phyloP scores from a whole-genome alignment of 1,140 invertebrate species.

The Drosophila quadrilineata region DNA sequence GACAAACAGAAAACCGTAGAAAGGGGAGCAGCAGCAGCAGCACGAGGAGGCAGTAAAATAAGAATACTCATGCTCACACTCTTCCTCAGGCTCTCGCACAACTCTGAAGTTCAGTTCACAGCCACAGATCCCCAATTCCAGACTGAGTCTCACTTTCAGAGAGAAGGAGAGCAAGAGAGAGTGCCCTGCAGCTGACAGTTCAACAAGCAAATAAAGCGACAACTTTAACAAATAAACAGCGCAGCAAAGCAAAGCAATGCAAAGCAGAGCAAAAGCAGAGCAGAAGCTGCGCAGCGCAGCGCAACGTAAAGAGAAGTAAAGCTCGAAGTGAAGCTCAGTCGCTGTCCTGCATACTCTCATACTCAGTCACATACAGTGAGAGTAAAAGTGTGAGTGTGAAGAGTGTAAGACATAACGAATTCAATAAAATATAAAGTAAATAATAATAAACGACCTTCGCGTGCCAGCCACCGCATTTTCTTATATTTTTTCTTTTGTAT shows the following conservation, averaged over 20 bases:
- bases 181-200: slow-evolving; percentile 14
- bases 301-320: neutral
- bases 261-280: neutral
- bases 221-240: slow-evolving; percentile 66
- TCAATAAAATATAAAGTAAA: slow-evolving; percentile 75
- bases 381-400: no score
- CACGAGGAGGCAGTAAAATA: no score
- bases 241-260: slow-evolving; percentile 9
- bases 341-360: no score
- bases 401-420: slow-evolving; percentile 39
- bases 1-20: slow-evolving; percentile 64
- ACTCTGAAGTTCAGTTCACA: neutral
- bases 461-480: slow-evolving; percentile 12
- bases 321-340: no score
- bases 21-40: neutral
- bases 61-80: no score
- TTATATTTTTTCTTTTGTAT: no score
- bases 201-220: slow-evolving; percentile 50
- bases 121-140: neutral
- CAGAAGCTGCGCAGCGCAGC: neutral
- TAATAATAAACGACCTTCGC: slow-evolving; percentile 74
- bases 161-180: no score
- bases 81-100: neutral
- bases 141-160: slow-evolving; percentile 5
- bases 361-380: no score